phyloP scores from a whole-genome alignment of 2,888 invertebrate genomes.

The Sepiola atlantica region DNA sequence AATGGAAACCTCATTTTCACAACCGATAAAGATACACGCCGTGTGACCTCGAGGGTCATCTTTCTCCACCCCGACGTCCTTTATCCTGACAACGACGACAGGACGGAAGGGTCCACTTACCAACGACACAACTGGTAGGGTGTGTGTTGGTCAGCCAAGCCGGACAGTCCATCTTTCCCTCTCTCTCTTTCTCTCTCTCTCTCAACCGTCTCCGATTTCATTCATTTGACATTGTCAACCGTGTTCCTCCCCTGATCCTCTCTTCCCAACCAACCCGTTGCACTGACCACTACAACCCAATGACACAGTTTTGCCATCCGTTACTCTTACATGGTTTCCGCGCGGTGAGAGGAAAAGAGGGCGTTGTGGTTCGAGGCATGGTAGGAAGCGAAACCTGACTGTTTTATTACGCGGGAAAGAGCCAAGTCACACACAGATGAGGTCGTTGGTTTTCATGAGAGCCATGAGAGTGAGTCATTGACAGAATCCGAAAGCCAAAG shows the following conservation, averaged over 20 bases:
- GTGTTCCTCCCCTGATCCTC: not conserved
- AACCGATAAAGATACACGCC: not conserved
- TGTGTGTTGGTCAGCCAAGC: not conserved
- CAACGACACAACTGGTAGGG: not conserved
- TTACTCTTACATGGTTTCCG: not conserved
- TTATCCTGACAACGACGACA: not conserved
- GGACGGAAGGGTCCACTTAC: constrained; percentile 1
- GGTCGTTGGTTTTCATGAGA: not conserved
- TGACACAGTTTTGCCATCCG: not conserved
- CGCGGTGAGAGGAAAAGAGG: not conserved
- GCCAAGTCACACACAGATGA: not conserved
- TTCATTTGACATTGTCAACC: not conserved
- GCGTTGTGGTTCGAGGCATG: not conserved
- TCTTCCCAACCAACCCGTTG: not conserved
- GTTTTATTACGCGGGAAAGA: not conserved
- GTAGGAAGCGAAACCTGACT: constrained; percentile 9
- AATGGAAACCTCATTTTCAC: not conserved
- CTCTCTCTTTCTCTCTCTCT: not conserved
- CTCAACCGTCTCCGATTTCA: not conserved
- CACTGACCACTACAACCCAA: not conserved
- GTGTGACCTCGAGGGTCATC: not conserved
- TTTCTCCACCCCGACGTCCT: not conserved
- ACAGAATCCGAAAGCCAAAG: not conserved
- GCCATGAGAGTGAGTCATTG: not conserved
- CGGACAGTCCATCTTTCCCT: not conserved